These are phyloP conservation scores for Littorina saxatilis DNA, from an alignment of 1,140 invertebrate species.

Conservation along the genomic window DNA sequence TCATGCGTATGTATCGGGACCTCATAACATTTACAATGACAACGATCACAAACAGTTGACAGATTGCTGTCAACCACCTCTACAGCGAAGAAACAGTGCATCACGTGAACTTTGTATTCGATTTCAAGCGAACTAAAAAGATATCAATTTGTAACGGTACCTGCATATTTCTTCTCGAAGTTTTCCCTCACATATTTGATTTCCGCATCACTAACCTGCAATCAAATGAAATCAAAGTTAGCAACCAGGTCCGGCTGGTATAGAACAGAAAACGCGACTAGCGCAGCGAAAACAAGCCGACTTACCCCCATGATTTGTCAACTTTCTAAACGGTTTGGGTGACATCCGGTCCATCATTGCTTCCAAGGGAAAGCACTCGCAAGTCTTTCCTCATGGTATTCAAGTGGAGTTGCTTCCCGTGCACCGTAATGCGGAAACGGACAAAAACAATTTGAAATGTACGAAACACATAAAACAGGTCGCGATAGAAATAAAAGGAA, in stretches of 20 bases:
- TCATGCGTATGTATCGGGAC: too few relatives aligned
- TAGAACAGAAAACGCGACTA: too few relatives aligned
- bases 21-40: too few relatives aligned
- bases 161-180: slow-evolving; percentile 58
- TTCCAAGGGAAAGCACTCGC: not conserved
- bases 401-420: not conserved
- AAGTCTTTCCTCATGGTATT: too few relatives aligned
- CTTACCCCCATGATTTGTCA: slow-evolving; percentile 21
- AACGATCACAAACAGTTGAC: too few relatives aligned
- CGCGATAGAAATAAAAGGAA: not conserved
- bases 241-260: not conserved
- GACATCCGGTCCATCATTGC: slow-evolving; percentile 21
- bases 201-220: slow-evolving; percentile 49
- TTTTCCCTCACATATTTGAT: slow-evolving; percentile 53
- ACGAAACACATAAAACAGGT: not conserved
- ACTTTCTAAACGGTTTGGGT: slow-evolving; percentile 23
- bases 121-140: not conserved
- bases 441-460: not conserved
- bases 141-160: slow-evolving; percentile 34
- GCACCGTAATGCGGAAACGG: not conserved
- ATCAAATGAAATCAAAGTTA: not conserved
- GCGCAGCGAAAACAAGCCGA: not conserved
- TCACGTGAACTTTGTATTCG: slow-evolving; percentile 15
- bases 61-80: not conserved
- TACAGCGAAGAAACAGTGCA: not conserved